Evolutionary conservation across 2,113 vertebrate genomes (phyloP).

Genomic region (Columbina picui): DNA sequence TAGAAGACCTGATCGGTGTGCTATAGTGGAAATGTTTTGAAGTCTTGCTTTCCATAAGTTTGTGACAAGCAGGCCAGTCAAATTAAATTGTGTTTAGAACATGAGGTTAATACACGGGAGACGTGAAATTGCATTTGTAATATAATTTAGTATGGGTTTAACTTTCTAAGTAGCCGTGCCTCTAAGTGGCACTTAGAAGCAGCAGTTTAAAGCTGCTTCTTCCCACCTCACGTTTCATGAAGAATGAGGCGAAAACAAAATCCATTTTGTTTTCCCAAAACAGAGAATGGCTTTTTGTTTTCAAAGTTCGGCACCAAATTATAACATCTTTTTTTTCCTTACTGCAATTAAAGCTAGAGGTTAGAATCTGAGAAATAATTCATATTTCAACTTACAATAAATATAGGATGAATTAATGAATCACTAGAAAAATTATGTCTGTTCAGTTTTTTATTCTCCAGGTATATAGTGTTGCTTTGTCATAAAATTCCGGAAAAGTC

Average conservation of each 20-base stretch:
- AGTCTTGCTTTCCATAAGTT: conserved; percentile 4
- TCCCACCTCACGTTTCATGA: background rate
- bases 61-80: conserved; percentile 7
- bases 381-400: background rate
- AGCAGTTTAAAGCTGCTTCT: background rate
- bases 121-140: conserved; percentile 28
- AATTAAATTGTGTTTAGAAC: conserved; percentile 51
- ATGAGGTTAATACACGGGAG: conserved; percentile 44
- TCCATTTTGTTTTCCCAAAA: background rate
- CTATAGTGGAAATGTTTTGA: background rate
- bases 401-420: background rate
- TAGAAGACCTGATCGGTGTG: background rate
- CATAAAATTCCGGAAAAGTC: background rate
- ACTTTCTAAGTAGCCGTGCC: conserved; percentile 42
- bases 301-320: background rate
- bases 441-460: background rate
- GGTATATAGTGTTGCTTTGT: background rate
- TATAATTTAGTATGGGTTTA: conserved; percentile 21
- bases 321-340: background rate
- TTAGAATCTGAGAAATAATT: background rate
- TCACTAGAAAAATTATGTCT: background rate
- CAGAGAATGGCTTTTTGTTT: background rate
- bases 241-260: background rate
- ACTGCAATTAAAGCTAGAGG: background rate
- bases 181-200: conserved; percentile 34